Base-by-base conservation (phyloP, 2,113 vertebrate species). In the Antennarius striatus region DNA sequence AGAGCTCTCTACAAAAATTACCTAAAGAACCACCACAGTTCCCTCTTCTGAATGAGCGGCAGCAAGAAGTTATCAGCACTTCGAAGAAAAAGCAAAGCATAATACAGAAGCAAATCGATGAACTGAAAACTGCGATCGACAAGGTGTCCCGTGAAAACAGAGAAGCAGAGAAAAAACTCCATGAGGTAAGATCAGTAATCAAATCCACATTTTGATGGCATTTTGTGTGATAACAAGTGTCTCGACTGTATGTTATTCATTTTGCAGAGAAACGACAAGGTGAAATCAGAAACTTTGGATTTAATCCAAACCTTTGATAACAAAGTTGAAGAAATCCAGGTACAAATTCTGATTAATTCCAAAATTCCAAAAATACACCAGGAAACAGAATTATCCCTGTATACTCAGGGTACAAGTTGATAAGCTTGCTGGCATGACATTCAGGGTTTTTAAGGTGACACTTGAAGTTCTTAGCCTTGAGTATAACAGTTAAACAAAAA, bases 241-340 rank as follows among this genome's bases (percentile, higher is more conserved):
- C 28, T 0, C 6, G 55, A 3, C 15, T 72, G 48, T 59, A 57
- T n/a, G 52, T 36, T 36, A 36, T 36, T 46, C 61, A 28, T 49
- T 68, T 76, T 40, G 30, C 73, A 98, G 96, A 92, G 93, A 83
- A 95, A 93, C 52, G 85, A 91, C 76, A 93, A 92, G 75, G 8
- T 90, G 42, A 94, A 95, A 77, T 88, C 6, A 0, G 93, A 96
- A 82, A 93, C 95, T 10, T 87, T 93, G 66, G 90, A 93, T 77
- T 92, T 95, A 93, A 86, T 96, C 63, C 91, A 94, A 85, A 93
- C 90, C 53, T 98, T 97, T 0, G 94, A 98, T 11, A 45, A 3
- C 0, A 89, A 96, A 70, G 95, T 98, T 81, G 50, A 68, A 67
- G 90, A 93, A 77, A 94, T 92, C 51, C 94, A 98, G 95, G 96